Percentiles rank a stretch among this genome's conserved stretches.
Conservation (phyloP, 1,140 invertebrate species). For the Drosophila paulistorum region DNA sequence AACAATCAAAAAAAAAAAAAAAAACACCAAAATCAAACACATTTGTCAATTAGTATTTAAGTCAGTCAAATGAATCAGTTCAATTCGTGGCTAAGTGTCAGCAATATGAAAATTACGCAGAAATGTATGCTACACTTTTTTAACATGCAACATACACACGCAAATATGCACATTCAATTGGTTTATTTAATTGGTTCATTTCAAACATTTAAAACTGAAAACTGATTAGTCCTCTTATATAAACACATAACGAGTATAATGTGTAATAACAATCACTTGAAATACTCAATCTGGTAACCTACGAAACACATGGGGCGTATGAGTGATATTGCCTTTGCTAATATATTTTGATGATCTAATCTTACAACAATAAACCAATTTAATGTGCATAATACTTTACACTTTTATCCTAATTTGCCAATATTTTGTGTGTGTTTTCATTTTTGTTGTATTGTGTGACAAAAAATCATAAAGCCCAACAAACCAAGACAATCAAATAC, state of each 20-base stretch:
- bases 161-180: constrained; percentile 19
- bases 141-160: constrained; percentile 33
- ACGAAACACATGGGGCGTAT: no score
- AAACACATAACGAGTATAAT: no score
- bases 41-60: constrained; percentile 1
- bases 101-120: not conserved
- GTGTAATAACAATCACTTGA: no score
- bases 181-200: not conserved
- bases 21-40: not conserved
- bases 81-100: not conserved
- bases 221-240: no score
- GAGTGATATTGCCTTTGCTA: no score
- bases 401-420: constrained; percentile 36
- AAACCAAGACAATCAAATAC: constrained; percentile 32
- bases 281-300: no score
- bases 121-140: constrained; percentile 6
- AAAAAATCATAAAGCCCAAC: constrained; percentile 28
- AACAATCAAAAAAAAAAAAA: constrained; percentile 14
- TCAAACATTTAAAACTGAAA: not conserved
- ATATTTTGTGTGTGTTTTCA: constrained; percentile 5
- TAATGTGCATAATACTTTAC: not conserved
- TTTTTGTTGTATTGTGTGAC: constrained; percentile 33
- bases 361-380: not conserved
- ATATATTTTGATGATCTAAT: no score
- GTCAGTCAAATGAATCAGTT: constrained; percentile 1